Evolutionary conservation across 2,797 vertebrate species (phyloP).

Genomic region (Borostomias antarcticus): DNA sequence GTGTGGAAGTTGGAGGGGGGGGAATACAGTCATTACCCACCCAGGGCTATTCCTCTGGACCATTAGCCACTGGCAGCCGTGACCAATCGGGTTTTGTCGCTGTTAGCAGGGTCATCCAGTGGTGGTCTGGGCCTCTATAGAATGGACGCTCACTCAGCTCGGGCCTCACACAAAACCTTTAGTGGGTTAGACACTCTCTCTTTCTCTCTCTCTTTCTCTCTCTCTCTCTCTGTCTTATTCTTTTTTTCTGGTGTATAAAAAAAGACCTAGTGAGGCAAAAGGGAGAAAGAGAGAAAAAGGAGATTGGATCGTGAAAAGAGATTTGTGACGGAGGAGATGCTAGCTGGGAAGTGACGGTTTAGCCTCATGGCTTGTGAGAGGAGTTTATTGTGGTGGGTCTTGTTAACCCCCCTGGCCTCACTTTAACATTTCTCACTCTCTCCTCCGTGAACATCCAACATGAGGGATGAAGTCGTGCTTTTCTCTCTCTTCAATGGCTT

Average conservation of each 20-base stretch:
- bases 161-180: constrained; percentile 69
- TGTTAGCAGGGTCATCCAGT: constrained; percentile 93
- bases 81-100: constrained; percentile 98
- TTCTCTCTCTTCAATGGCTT: no score
- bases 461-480: no score
- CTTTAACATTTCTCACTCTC: no score
- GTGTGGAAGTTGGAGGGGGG: constrained; percentile 60
- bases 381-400: constrained; percentile 57
- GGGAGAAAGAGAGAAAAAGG: constrained; percentile 68
- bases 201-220: constrained; percentile 33
- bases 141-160: constrained; percentile 73
- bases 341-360: constrained; percentile 71
- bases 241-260: constrained; percentile 68
- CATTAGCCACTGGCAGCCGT: constrained; percentile 98
- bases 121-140: constrained; percentile 72
- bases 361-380: constrained; percentile 68
- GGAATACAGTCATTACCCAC: constrained; percentile 94
- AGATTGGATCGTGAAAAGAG: no score
- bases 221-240: constrained; percentile 70
- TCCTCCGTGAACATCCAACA: no score
- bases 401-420: no score
- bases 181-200: constrained; percentile 48
- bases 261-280: constrained; percentile 73
- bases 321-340: constrained; percentile 64
- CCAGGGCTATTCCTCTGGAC: constrained; percentile 86